Conservation (phyloP, 2,888 invertebrate genomes). For the Acrobasis consociella region DNA sequence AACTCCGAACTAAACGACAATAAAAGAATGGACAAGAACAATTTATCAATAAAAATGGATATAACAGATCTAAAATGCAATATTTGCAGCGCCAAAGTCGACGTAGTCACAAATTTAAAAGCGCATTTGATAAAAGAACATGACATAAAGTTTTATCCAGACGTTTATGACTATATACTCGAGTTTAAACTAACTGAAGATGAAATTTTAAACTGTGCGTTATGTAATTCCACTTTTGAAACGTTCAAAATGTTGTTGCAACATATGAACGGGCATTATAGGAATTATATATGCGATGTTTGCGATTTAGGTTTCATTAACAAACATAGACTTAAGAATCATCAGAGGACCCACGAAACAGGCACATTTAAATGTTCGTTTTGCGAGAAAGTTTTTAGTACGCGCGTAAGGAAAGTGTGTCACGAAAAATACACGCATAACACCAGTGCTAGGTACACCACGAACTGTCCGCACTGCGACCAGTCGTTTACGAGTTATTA, state of each 20-base stretch:
- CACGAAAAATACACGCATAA: slow-evolving; percentile 74
- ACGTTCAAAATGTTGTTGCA: slow-evolving; percentile 70
- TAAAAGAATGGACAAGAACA: slow-evolving; percentile 58
- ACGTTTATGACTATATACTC: slow-evolving; percentile 61
- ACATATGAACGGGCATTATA: slow-evolving; percentile 73
- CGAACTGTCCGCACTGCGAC: slow-evolving; percentile 66
- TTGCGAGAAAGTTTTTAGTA: slow-evolving; percentile 67
- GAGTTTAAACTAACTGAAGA: slow-evolving; percentile 62
- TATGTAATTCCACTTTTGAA: slow-evolving; percentile 64
- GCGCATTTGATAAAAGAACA: slow-evolving; percentile 58
- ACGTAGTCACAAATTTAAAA: slow-evolving; percentile 53
- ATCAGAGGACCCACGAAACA: slow-evolving; percentile 62
- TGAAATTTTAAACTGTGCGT: slow-evolving; percentile 59
- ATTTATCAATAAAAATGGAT: slow-evolving; percentile 68
- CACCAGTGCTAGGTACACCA: slow-evolving; percentile 59
- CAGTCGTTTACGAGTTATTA: slow-evolving; percentile 68
- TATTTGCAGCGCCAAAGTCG: slow-evolving; percentile 46
- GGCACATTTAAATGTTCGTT: slow-evolving; percentile 63
- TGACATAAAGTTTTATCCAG: slow-evolving; percentile 60
- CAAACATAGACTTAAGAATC: slow-evolving; percentile 62
- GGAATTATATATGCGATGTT: slow-evolving; percentile 67
- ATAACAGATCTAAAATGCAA: slow-evolving; percentile 64
- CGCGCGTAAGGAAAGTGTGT: slow-evolving; percentile 56
- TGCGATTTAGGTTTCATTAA: slow-evolving; percentile 72
- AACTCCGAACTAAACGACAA: slow-evolving; percentile 48